Base-by-base conservation (phyloP, 2,113 vertebrate genomes). In the Channa argus region DNA sequence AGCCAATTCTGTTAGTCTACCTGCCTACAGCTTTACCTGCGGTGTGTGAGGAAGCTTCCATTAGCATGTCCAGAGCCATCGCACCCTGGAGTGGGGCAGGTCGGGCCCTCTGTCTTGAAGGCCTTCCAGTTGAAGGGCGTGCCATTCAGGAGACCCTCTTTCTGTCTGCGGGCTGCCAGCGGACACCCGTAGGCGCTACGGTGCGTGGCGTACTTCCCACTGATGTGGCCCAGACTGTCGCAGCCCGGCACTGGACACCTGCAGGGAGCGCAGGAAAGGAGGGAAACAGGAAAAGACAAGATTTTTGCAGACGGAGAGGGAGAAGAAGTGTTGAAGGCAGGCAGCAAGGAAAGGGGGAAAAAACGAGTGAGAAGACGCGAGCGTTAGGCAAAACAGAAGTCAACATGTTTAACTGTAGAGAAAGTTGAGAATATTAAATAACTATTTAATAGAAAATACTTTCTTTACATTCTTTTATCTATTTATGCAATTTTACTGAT, bases 161-260 rank as follows among this genome's bases (percentile, higher is more conserved):
- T 99, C 93, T 99, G 98, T 74, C 97, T 91, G 74, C 97, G 97
- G 37, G 98, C 96, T 0, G 97, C 98, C 53, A 99, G 91, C 0
- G 98, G 98, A 41, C 98, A 99, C 6, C 98, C 98, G 0, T 98
- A 99, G 0, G 98, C 98, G 10, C 98, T 99, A n/a, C 98, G 96
- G 88, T 99, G 98, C 0, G 98, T 99, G 51, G 98, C 97, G 0
- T 99, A 99, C 87, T 99, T 99, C 56, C 98, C 98, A 0, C 97
- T 99, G 89, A 99, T 98, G 90, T 99, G 98, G 54, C 98, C 98
- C 4, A 99, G 94, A 60, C 98, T 98, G 81, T 98, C 97, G 0
- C 98, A 99, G 53, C 98, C 98, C 0, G 97, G 97, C 72, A 99
- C 97, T 0, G 98, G 98, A 87, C 98, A 99, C 92, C 98, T 99